Base-by-base conservation (phyloP, 1,140 invertebrate genomes). In the Danaus plexippus region DNA sequence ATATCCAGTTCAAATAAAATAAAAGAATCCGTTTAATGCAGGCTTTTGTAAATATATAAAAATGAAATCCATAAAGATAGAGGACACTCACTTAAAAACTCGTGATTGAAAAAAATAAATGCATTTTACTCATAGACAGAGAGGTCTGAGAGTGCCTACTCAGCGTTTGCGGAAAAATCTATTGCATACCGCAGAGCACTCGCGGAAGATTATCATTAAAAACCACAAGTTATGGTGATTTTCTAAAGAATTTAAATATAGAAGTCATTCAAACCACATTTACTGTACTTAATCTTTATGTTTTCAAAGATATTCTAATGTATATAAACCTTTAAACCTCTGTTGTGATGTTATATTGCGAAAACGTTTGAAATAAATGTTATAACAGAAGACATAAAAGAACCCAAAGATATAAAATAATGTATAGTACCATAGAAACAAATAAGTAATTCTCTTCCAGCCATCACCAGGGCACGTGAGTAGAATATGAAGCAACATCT, bases 181-280 rank as follows among this genome's bases (percentile, higher is more conserved):
- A 63, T 60, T 48, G 50, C 59, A 59, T 57, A 58, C 59, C 47
- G 63, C 55, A 64, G 54, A 64, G 55, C 57, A 57, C 32, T 11
- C 46, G 41, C 60, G 60, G 60, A 66, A 66, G 58, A 63, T 63
- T 61, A 62, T 61, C 67, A 66, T 64, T 64, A 64, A 63, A 59
- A 64, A 59, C 59, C 59, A 60, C 64, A 69, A 69, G 62, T 66
- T 64, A 62, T 63, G 50, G 22, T 60, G 58, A 66, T 69, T 64
- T 66, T 61, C 58, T 63, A 66, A 66, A 66, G 64, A 64, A 69
- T 69, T 66, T 59, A 54, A 64, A 56, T 52, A 61, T 57, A 52
- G 59, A 56, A 61, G 50, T 64, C 54, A 57, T 52, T 52, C 60
- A 58, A 58, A 66, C 64, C 64, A 44, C 64, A 66, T 59, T 59